Percentiles rank a stretch among this genome's conserved stretches.
Evolutionary conservation across 2,888 invertebrate species (phyloP).

Genomic region (Leptothorax acervorum): DNA sequence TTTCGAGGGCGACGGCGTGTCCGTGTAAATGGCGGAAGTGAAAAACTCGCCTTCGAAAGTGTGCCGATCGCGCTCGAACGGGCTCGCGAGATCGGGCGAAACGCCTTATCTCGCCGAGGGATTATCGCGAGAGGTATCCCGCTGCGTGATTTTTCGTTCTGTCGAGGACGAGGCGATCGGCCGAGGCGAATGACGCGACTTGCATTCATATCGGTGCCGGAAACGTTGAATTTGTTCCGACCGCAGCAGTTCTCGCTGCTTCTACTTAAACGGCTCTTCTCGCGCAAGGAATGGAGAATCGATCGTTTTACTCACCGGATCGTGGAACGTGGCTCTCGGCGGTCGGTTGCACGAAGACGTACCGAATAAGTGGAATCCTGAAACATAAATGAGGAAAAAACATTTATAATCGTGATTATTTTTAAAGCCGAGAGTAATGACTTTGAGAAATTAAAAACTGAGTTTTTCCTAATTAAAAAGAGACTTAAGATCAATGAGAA

Average conservation of each 20-base stretch:
- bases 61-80: constrained; percentile 61
- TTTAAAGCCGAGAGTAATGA: not conserved
- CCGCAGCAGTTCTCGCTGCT: constrained; percentile 3
- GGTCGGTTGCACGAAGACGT: not conserved
- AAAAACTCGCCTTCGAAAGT: constrained; percentile 57
- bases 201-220: constrained; percentile 35
- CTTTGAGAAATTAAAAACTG: not conserved
- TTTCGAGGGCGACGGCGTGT: constrained; percentile 53
- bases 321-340: not conserved
- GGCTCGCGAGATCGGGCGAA: constrained; percentile 59
- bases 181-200: constrained; percentile 40
- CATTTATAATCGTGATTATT: not conserved
- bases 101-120: constrained; percentile 45
- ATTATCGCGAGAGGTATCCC: constrained; percentile 71
- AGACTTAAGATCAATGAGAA: not conserved
- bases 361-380: not conserved
- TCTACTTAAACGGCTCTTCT: constrained; percentile 32
- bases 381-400: not conserved
- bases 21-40: constrained; percentile 70
- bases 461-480: not conserved
- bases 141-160: constrained; percentile 67
- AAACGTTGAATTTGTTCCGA: constrained; percentile 43
- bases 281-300: constrained; percentile 14
- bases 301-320: constrained; percentile 5
- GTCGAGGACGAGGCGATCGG: constrained; percentile 23